Base-by-base conservation (phyloP, 2,888 invertebrate genomes). In the Dynastes tityus region DNA sequence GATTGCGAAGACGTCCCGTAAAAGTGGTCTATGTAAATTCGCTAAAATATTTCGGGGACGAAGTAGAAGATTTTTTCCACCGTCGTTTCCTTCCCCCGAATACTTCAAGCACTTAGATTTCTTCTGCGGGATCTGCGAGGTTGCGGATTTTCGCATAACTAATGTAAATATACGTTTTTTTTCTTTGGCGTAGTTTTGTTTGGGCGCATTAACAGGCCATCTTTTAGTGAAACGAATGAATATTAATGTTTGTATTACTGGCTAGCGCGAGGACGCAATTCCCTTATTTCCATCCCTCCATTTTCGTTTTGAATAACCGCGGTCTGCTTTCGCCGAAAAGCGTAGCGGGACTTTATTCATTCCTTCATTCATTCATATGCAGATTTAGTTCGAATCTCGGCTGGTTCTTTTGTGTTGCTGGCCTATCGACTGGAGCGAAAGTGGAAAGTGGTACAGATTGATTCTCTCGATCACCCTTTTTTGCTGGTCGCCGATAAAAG, bases 121-220 rank as follows among this genome's bases (percentile, higher is more conserved):
- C 27, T 40, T 40, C n/a, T 80, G 8, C 11, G 11, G 6, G 55
- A 53, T 53, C 16, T 16, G 53, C 4, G 9, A 16, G 22, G 81
- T 73, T 76, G 78, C 80, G 84, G 84, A 84, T 85, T 85, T 84
- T 81, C 82, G 84, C 83, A 85, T 85, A 86, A 85, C 84, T 85
- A 85, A 86, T 85, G 86, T 86, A 86, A 86, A 86, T 85, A 85
- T 82, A 85, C 84, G 85, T 85, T 85, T 83, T 55, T 85, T 84
- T 45, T 45, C 8, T 45, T 45, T 22, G 22, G 32, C 82, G 84
- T 82, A 83, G 84, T 84, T 83, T 22, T 80, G 29, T 68, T 51
- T 27, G 49, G 29, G 32, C 29, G 68, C 68, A 51, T 53, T 68
- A 68, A 68, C 51, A 40, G 68, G 29, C 45, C 49, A 68, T 68